These are phyloP conservation scores for Heliocidaris tuberculata DNA, from an alignment of 35 echinoderm and acorn worm genomes.

Conservation along the genomic window DNA sequence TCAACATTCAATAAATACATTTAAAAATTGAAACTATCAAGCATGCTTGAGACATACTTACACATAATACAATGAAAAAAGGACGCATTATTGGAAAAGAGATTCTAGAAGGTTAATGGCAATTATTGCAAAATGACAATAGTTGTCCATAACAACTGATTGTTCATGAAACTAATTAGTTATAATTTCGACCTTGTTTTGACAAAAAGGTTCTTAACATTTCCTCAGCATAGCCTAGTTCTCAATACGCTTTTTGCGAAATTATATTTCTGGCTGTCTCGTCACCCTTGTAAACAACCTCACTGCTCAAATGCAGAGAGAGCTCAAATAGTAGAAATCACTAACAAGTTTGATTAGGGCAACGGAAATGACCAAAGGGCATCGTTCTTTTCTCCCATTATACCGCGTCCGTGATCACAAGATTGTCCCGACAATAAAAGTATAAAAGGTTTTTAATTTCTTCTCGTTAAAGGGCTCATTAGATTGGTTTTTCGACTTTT, in stretches of 20 bases:
- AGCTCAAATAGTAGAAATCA: neutral
- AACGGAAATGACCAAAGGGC: neutral
- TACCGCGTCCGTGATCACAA: neutral
- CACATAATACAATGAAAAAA: neutral
- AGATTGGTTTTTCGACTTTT: neutral
- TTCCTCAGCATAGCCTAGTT: no score
- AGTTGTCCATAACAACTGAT: neutral
- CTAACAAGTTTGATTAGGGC: neutral
- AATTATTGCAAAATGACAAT: neutral
- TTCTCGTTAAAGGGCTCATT: neutral
- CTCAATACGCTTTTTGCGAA: no score
- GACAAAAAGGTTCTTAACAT: neutral
- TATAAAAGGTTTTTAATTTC: neutral
- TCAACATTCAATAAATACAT: no score
- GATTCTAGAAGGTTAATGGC: neutral
- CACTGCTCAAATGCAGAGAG: neutral
- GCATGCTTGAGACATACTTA: no score
- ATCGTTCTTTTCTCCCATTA: constrained; percentile 1
- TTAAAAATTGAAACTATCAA: no score
- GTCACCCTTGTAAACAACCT: neutral
- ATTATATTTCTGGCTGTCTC: neutral
- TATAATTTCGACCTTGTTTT: neutral
- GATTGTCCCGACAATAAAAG: neutral
- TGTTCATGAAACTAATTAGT: neutral
- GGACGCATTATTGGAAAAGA: neutral